Evolutionary conservation across 2,797 vertebrate species (phyloP), one percentile per base, ranked within the genome.

Genomic region (Liasis olivaceus): DNA sequence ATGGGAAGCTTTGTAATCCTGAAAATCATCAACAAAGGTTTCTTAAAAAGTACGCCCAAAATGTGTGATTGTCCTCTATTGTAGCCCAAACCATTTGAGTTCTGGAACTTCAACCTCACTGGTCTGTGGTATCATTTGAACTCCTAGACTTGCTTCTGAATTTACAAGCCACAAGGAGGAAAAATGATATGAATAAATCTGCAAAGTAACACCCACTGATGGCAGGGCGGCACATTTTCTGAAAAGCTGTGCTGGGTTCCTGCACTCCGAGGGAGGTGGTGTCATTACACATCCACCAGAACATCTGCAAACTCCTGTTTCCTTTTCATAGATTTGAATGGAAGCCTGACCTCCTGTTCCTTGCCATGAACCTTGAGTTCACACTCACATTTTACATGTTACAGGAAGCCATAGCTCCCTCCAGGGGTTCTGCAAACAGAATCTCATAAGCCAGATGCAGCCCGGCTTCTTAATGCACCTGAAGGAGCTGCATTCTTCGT

Each of bases 361-460:
- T 97, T 97, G 97, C 98, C 97, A 98, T 98, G 97, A 98, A 99
- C 98, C 98, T 97, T 97, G 97, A 97, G 97, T 99, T 99, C 99
- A 98, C 99, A 99, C 99, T 98, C 98, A 97, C 98, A 98, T 98
- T 98, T 98, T 98, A 98, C 98, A 99, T 98, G 98, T 98, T 98
- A 98, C 98, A 98, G 98, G 98, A 98, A 98, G 98, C 98, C 97
- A 97, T 98, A 98, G 98, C 97, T 98, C 98, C 97, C 98, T 97
- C 98, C 98, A 97, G 98, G 98, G 98, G 98, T 98, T 98, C 98
- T 97, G 98, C 98, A 98, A 98, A 98, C 98, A 98, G 98, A 98
- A 98, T 98, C 97, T 97, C 98, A 96, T 97, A 98, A 98, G 97
- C 97, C 98, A 98, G 98, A 98, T 98, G 98, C 97, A 98, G 98